Evolutionary conservation across 2,113 vertebrate species (phyloP).

Genomic region (Mormyrus iriodes): DNA sequence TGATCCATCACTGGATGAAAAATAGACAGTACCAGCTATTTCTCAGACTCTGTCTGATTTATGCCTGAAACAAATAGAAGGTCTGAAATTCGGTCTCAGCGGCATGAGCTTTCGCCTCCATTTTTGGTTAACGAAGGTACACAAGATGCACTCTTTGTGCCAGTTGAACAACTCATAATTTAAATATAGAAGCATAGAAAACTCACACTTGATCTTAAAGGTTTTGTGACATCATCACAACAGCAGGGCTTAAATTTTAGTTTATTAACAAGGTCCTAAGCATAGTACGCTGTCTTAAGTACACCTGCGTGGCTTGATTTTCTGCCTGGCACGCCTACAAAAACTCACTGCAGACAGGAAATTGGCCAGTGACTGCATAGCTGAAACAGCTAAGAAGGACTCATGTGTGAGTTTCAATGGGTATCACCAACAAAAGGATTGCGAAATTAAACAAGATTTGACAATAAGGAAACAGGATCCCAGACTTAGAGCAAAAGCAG

Average conservation of each 20-base stretch:
- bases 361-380: not conserved
- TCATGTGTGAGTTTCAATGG: not conserved
- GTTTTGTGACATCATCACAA: not conserved
- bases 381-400: not conserved
- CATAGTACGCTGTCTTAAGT: not conserved
- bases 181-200: not conserved
- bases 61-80: slow-evolving; percentile 9
- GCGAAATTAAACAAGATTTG: not conserved
- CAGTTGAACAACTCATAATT: not conserved
- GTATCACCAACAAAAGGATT: not conserved
- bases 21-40: slow-evolving; percentile 15
- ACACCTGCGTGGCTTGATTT: not conserved
- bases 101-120: not conserved
- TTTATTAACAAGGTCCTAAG: not conserved
- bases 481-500: not conserved
- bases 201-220: not conserved
- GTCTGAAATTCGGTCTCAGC: not conserved
- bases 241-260: not conserved
- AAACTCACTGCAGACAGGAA: not conserved
- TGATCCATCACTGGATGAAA: slow-evolving; percentile 16
- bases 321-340: not conserved
- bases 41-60: slow-evolving; percentile 14
- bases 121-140: not conserved
- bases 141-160: not conserved
- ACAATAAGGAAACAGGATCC: not conserved